Evolutionary conservation across 2,113 vertebrate genomes (phyloP).

Genomic region (Lontra canadensis): DNA sequence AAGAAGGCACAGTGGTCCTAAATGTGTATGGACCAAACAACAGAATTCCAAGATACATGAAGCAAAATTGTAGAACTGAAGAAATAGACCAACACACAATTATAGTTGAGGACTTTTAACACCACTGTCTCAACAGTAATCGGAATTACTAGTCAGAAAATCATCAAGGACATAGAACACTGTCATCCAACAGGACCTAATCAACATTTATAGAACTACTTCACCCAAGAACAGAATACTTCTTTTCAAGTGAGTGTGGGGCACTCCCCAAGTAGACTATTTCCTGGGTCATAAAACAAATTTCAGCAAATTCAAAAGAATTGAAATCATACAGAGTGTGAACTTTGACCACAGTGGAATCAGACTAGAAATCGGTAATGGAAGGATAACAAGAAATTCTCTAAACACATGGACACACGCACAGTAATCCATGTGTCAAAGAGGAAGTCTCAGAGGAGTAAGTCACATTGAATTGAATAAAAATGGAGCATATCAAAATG

Average conservation of each 20-base stretch:
- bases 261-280: neutral
- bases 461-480: neutral
- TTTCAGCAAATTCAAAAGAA: neutral
- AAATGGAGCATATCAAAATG: neutral
- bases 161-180: neutral
- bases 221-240: neutral
- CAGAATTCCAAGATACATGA: neutral
- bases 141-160: neutral
- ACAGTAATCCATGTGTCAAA: neutral
- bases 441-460: neutral
- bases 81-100: neutral
- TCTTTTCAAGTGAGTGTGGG: neutral
- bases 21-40: neutral
- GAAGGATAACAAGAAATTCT: neutral
- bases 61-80: neutral
- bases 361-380: neutral
- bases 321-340: neutral
- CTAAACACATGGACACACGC: neutral
- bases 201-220: neutral
- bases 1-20: neutral
- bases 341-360: neutral
- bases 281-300: neutral
- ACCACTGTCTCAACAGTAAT: neutral
- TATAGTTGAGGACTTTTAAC: neutral
- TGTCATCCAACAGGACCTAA: neutral